Evolutionary conservation across 2,888 invertebrate genomes (phyloP), one percentile per base, ranked within the genome.

Genomic region (Pyrrhia umbra): DNA sequence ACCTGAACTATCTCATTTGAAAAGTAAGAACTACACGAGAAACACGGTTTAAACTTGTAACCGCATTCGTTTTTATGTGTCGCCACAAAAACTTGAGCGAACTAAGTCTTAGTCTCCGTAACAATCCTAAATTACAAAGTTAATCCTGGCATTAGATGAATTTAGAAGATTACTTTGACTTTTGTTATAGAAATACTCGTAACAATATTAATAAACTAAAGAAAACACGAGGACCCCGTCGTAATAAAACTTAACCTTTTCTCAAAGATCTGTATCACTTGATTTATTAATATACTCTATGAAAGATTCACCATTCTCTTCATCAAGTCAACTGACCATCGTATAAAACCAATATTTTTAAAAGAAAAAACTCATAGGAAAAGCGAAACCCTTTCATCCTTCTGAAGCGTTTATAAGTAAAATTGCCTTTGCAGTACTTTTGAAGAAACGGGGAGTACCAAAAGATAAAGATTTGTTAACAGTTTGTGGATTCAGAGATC

Each of bases 31-130:
- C 47, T 46, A 68, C 49, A 37, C 30, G 50, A 75, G 46, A 74
- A 62, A 50, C 30, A 46, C 25, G 34, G 46, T 68, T 75, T 50
- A 47, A 58, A 69, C 57, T 71, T 55, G 45, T 51, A 45, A 65
- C 30, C 25, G 51, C 55, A 42, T 30, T 47, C 2, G 46, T 47
- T 66, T 71, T 57, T 72, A 57, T 52, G 50, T 66, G 16, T 27
- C 8, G 45, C 6, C 10, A 42, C 34, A 58, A 54, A 68, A 57
- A 46, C 43, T 42, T 9, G 13, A 16, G 9, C 18, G 40, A 43
- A 49, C 27, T 39, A 30, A 39, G 37, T 37, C 9, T 49, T 21
- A n/a, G 43, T 39, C 10, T 8, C n/a, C 27, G n/a, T 15, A 20
- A 47, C 10, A 39, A 52, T 57, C 37, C 10, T 37, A 21, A 56